Conservation (phyloP, 2,888 invertebrate species). For the Chaetogeoica ovagalla region DNA sequence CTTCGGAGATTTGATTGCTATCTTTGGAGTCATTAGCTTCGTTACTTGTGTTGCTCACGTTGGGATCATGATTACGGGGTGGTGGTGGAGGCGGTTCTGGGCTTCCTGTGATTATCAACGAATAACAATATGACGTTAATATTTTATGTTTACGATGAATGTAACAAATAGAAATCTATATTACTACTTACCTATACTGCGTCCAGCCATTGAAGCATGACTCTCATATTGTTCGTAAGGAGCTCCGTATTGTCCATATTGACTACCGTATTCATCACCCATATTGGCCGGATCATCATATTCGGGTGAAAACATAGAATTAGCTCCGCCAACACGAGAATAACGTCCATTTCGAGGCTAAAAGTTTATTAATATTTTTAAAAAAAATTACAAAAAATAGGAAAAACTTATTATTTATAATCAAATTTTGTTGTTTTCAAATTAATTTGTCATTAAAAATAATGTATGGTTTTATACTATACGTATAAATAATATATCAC, state of each 20-base stretch:
- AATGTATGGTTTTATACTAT: no score
- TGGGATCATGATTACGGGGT: constrained; percentile 77
- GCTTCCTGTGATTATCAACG: constrained; percentile 60
- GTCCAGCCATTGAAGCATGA: constrained; percentile 65
- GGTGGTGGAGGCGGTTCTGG: constrained; percentile 74
- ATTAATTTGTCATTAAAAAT: no score
- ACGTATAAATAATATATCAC: no score
- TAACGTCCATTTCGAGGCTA: constrained; percentile 66
- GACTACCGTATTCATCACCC: constrained; percentile 87
- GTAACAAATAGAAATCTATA: background rate
- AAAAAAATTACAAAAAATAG: no score
- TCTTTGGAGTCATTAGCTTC: constrained; percentile 88
- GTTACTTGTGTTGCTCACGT: constrained; percentile 68
- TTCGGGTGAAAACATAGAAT: constrained; percentile 70
- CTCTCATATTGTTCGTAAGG: constrained; percentile 90
- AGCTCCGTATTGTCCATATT: constrained; percentile 78
- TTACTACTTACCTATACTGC: constrained; percentile 63
- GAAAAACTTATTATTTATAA: no score
- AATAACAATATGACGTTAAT: background rate
- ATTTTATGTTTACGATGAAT: background rate
- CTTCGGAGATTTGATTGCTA: constrained; percentile 91
- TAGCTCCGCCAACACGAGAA: constrained; percentile 71
- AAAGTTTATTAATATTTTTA: constrained; percentile 19
- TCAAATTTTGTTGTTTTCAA: no score
- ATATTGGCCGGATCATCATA: constrained; percentile 93